Percentiles rank a stretch among this genome's conserved stretches.
Evolutionary conservation across 2,888 invertebrate genomes (phyloP).

Genomic region (Agonum fuliginosum): DNA sequence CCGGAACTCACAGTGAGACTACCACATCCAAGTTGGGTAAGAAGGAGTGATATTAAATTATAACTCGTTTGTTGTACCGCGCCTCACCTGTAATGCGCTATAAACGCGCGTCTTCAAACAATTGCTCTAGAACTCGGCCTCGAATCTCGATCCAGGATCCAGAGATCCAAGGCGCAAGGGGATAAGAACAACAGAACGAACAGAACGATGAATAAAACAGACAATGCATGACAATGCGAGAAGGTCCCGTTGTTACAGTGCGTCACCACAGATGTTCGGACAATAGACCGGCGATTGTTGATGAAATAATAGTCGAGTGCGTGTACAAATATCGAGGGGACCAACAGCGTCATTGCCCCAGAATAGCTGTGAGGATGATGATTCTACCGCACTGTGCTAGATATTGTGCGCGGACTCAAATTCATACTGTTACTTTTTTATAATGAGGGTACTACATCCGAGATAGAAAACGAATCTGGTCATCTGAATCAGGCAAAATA

Average conservation of each 20-base stretch:
- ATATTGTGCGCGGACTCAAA: no score
- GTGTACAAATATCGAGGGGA: constrained; percentile 68
- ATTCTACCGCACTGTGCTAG: neutral
- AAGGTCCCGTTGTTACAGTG: constrained; percentile 56
- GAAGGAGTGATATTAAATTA: no score
- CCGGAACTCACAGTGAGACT: no score
- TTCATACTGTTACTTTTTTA: no score
- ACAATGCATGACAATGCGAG: constrained; percentile 44
- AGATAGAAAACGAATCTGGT: no score
- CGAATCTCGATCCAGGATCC: neutral
- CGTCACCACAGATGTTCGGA: constrained; percentile 70
- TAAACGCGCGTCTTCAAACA: neutral
- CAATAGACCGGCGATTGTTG: constrained; percentile 70
- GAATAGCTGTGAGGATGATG: constrained; percentile 15
- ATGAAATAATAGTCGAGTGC: constrained; percentile 71
- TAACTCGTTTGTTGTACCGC: neutral
- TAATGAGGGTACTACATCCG: no score
- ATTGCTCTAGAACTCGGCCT: neutral
- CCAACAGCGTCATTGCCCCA: constrained; percentile 33
- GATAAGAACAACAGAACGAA: constrained; percentile 46
- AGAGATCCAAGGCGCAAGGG: neutral
- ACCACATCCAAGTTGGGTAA: no score
- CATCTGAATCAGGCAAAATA: no score
- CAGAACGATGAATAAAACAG: constrained; percentile 51
- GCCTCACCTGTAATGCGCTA: constrained; percentile 22